Conservation (phyloP, 2,797 vertebrate species). For the Poeciliopsis infans region DNA sequence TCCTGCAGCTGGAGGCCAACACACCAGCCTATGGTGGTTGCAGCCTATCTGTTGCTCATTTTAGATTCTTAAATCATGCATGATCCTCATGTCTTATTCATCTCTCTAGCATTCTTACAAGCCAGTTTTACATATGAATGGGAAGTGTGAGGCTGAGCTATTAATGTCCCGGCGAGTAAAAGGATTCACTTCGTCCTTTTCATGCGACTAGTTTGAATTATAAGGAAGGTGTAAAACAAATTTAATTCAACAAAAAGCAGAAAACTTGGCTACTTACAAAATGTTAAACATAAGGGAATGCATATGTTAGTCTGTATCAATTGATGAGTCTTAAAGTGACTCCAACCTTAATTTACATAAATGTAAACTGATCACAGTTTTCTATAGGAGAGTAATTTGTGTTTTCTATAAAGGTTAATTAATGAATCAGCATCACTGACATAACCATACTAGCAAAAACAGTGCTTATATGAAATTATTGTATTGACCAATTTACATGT, state of each 20-base stretch:
- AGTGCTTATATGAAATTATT: neutral
- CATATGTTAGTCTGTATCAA: neutral
- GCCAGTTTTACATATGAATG: conserved; percentile 49
- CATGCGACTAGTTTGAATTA: neutral
- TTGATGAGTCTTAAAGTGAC: neutral
- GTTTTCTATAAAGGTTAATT: neutral
- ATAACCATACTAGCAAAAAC: neutral
- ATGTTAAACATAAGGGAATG: conserved; percentile 18
- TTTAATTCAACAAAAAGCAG: neutral
- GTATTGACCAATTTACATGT: conserved; percentile 37
- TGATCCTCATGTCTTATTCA: conserved; percentile 43
- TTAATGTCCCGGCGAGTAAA: conserved; percentile 41
- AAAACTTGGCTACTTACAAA: conserved; percentile 27
- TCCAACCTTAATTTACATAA: neutral
- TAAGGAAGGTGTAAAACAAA: conserved; percentile 4
- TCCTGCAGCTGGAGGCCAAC: conserved; percentile 28
- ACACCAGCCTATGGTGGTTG: conserved; percentile 24
- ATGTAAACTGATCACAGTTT: neutral
- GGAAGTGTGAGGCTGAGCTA: conserved; percentile 40
- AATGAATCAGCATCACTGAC: neutral
- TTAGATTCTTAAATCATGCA: conserved; percentile 44
- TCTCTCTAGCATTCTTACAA: conserved; percentile 40
- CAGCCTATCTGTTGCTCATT: conserved; percentile 40
- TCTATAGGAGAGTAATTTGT: neutral
- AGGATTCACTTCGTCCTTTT: conserved; percentile 34